phyloP scores from a whole-genome alignment of 35 echinoderm and acorn worm genomes.

The Strongylocentrotus purpuratus region DNA sequence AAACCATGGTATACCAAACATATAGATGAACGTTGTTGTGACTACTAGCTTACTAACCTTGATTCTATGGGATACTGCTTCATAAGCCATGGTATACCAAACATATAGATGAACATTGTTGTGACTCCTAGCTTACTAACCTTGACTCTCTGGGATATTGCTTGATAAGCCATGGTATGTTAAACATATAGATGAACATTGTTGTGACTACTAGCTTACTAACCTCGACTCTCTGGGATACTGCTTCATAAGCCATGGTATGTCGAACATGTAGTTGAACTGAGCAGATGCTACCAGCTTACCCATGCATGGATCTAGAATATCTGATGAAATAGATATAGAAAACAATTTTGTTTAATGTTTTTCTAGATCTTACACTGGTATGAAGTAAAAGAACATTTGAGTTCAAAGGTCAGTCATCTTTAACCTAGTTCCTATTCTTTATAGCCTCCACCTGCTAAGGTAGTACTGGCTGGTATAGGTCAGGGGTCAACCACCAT shows the following conservation, averaged over 20 bases:
- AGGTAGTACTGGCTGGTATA: too few species aligned
- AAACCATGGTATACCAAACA: conserved; percentile 85
- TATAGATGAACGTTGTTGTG: conserved; percentile 49
- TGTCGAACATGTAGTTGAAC: conserved; percentile 93
- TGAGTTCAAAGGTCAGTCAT: too few species aligned
- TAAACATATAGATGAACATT: conserved; percentile 30
- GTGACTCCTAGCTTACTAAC: conserved; percentile 46
- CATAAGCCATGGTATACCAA: conserved; percentile 88
- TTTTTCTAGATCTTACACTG: too few species aligned
- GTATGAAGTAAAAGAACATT: too few species aligned
- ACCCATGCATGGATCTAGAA: conserved; percentile 83
- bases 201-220: background rate
- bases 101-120: background rate
- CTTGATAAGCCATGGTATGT: conserved; percentile 74
- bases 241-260: conserved; percentile 84
- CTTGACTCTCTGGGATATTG: conserved; percentile 41
- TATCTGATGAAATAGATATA: conserved; percentile 58
- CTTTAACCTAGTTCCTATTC: too few species aligned
- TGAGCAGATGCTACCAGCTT: conserved; percentile 86
- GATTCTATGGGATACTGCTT: conserved; percentile 74
- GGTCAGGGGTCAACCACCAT: too few species aligned
- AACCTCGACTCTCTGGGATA: conserved; percentile 82
- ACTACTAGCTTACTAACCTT: conserved; percentile 55
- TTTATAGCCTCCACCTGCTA: too few species aligned
- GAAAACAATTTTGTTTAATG: background rate